Conservation (phyloP, 2,888 invertebrate species). For the Orchesellides sinensis region DNA sequence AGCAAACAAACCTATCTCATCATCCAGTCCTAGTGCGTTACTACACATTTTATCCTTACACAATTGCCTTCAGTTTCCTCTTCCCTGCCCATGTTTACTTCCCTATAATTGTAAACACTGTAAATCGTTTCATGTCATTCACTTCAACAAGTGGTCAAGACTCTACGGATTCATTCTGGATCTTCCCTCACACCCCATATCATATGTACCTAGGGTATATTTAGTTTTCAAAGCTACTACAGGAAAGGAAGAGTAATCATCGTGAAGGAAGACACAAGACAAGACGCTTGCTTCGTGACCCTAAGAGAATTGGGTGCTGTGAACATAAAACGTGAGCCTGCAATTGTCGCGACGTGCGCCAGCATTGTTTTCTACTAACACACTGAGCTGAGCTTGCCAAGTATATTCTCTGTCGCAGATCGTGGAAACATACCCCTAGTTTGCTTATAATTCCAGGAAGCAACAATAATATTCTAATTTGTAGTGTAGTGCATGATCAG, state of each 20-base stretch:
- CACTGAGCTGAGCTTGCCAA: no score
- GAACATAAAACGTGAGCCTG: conserved; percentile 14
- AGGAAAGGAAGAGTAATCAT: neutral
- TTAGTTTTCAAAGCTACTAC: neutral
- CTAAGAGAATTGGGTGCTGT: conserved; percentile 48
- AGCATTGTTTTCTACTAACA: conserved; percentile 25
- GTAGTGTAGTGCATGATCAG: no score
- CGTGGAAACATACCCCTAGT: no score
- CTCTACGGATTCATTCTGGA: conserved; percentile 23
- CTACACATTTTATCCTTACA: conserved; percentile 52
- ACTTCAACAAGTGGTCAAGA: conserved; percentile 50
- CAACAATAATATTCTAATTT: no score
- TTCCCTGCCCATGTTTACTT: conserved; percentile 63
- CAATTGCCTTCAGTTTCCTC: conserved; percentile 65
- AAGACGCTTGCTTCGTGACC: conserved; percentile 7
- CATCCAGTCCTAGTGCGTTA: conserved; percentile 18
- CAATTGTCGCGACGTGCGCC: conserved; percentile 15
- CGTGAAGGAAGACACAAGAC: conserved; percentile 21
- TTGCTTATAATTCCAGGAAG: no score
- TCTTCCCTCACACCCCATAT: conserved; percentile 23
- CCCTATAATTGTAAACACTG: conserved; percentile 46
- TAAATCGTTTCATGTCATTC: conserved; percentile 48
- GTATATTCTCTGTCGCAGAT: no score
- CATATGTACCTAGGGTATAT: conserved; percentile 13
- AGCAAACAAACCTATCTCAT: conserved; percentile 43